Base-by-base conservation (phyloP, 2,888 invertebrate genomes). In the Apotomis capreana region DNA sequence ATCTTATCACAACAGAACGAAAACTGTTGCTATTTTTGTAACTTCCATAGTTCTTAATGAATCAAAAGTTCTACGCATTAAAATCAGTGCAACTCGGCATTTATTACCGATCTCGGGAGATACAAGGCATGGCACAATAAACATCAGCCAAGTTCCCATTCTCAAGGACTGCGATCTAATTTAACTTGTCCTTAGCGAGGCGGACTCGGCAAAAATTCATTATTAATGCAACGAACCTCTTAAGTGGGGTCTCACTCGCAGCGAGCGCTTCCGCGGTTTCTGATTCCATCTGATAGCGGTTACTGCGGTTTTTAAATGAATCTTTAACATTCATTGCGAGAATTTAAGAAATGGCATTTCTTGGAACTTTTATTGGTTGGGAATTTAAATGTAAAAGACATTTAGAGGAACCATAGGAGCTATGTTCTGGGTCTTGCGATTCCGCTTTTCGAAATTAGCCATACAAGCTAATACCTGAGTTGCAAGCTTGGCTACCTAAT, bases 151-250 rank as follows among this genome's bases (percentile, higher is more conserved):
- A 79, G 75, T 78, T 77, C 70, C 74, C 75, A 79, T 78, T 78
- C 77, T 78, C 69, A 77, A 78, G 79, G 74, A 78, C 65, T 74
- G 67, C 77, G 77, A 80, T 79, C 78, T 79, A 80, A 81, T 81
- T 80, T 79, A 81, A 81, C 80, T 82, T 80, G 78, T 79, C 76
- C 78, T 78, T 77, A 65, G 77, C 72, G 73, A 76, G 64, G 77
- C 78, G 74, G 77, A 78, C 77, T 80, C 76, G 73, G 77, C 78
- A 79, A 81, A 82, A 82, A 80, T 79, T 79, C 78, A 81, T 81
- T 80, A 81, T 80, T 81, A 81, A 78, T 80, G 80, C 75, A 76
- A 72, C 69, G 73, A 73, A 76, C 74, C 69, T 74, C 69, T 76
- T 63, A 40, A 44, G 67, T 62, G 67, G 36, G 76, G 77, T 55